Evolutionary conservation across 2,797 vertebrate species (phyloP).

Genomic region (Myotis vivesi): DNA sequence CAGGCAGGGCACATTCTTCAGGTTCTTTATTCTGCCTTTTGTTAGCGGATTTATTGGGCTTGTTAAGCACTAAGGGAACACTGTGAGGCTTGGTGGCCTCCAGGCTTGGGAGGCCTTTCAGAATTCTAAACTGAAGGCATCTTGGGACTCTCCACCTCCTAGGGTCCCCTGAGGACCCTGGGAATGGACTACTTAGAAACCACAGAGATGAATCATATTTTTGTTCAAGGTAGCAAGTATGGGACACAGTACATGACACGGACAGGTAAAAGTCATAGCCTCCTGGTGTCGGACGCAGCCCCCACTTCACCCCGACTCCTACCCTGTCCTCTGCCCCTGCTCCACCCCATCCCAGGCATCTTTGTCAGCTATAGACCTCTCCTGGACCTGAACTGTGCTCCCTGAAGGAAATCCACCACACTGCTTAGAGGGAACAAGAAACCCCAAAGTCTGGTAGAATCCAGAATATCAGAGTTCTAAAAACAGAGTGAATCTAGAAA

Average conservation of each 20-base stretch:
- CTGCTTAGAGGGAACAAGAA: not conserved
- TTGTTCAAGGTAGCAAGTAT: not conserved
- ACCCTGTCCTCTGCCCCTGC: not conserved
- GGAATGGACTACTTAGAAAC: not conserved
- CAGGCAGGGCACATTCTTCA: not conserved
- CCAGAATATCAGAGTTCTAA: not conserved
- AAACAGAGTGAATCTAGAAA: not conserved
- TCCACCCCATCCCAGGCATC: not conserved
- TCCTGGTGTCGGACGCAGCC: not conserved
- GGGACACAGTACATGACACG: no score
- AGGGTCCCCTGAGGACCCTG: not conserved
- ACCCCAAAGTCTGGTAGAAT: not conserved
- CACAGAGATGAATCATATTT: not conserved
- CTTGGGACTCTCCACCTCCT: not conserved
- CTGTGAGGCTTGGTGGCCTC: not conserved
- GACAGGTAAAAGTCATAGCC: not conserved
- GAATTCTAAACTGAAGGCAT: not conserved
- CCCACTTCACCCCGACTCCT: accelerated
- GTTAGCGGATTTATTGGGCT: constrained; percentile 22
- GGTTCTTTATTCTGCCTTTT: constrained; percentile 43
- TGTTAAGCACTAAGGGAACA: constrained; percentile 24
- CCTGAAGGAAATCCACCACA: not conserved
- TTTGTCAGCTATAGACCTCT: not conserved
- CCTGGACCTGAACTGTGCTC: not conserved
- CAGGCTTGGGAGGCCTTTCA: not conserved